Conservation (phyloP, 2,113 vertebrate species). For the Piaya cayana region DNA sequence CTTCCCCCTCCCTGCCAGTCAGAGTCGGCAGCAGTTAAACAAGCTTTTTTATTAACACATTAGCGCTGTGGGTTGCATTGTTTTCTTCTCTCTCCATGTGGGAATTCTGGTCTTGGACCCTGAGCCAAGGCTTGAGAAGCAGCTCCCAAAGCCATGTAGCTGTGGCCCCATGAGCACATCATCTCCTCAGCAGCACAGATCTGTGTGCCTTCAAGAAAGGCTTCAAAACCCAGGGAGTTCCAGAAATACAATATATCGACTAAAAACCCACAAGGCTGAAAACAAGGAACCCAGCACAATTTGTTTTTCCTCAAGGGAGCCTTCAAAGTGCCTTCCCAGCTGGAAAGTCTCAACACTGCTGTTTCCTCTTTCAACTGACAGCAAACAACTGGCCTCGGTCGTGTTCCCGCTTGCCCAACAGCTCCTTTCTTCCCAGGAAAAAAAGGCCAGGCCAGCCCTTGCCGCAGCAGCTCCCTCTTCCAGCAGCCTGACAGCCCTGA, state of each 20-base stretch:
- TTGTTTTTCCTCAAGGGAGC: not conserved
- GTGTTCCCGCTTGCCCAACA: not conserved
- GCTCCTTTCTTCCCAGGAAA: not conserved
- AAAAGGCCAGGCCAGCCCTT: not conserved
- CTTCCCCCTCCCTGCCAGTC: not conserved
- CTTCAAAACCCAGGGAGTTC: not conserved
- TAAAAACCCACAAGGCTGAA: not conserved
- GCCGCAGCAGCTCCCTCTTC: not conserved
- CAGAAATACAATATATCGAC: not conserved
- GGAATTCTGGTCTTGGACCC: constrained; percentile 28
- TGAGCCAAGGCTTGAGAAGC: constrained; percentile 14
- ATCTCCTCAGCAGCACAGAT: not conserved
- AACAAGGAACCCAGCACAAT: not conserved
- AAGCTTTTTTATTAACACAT: constrained; percentile 28
- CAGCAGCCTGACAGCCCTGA: not conserved
- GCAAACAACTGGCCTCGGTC: not conserved
- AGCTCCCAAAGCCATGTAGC: not conserved
- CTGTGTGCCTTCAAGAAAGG: not conserved
- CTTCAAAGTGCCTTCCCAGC: constrained; percentile 17
- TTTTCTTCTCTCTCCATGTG: constrained; percentile 2
- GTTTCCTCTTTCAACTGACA: not conserved
- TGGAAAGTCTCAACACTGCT: not conserved
- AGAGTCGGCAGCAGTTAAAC: not conserved
- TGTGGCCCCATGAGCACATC: not conserved
- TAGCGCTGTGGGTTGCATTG: constrained; percentile 37